Percentiles rank a stretch among this genome's conserved stretches.
Evolutionary conservation across 2,888 invertebrate genomes (phyloP).

Genomic region (Euphydryas editha): DNA sequence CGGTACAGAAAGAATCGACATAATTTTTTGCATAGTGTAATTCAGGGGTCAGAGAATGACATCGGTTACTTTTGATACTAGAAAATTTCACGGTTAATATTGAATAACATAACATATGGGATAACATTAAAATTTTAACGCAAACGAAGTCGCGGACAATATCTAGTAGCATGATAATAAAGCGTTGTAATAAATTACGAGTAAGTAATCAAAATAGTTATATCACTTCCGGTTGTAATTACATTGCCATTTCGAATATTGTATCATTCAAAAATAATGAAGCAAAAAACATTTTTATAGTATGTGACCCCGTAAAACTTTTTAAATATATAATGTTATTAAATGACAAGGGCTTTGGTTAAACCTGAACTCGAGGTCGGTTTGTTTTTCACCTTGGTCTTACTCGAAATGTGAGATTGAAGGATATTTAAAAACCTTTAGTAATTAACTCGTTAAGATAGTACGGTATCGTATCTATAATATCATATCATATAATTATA

Average conservation of each 20-base stretch:
- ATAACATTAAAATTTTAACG: not conserved
- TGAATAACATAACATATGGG: not conserved
- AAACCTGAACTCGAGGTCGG: conserved; percentile 32
- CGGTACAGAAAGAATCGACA: too few species aligned
- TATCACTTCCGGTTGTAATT: not conserved
- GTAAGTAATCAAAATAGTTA: too few species aligned
- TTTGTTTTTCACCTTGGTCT: conserved; percentile 27
- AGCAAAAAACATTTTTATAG: not conserved
- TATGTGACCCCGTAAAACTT: conserved; percentile 20
- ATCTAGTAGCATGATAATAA: too few species aligned
- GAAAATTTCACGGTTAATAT: too few species aligned
- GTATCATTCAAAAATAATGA: not conserved
- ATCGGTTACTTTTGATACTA: too few species aligned
- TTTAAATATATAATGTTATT: conserved; percentile 34
- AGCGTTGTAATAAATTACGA: too few species aligned
- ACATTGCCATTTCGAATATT: not conserved
- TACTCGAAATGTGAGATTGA: conserved; percentile 26
- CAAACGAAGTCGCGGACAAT: too few species aligned
- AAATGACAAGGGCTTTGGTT: conserved; percentile 23
- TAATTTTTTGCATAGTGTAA: too few species aligned
- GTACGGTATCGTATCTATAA: not conserved
- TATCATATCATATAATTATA: not conserved
- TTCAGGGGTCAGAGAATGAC: too few species aligned
- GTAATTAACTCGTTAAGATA: not conserved
- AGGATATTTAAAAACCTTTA: conserved; percentile 16